Percentiles rank a stretch among this genome's conserved stretches.
Evolutionary conservation across 2,888 invertebrate species (phyloP).

Genomic region (Drosophila conformis): DNA sequence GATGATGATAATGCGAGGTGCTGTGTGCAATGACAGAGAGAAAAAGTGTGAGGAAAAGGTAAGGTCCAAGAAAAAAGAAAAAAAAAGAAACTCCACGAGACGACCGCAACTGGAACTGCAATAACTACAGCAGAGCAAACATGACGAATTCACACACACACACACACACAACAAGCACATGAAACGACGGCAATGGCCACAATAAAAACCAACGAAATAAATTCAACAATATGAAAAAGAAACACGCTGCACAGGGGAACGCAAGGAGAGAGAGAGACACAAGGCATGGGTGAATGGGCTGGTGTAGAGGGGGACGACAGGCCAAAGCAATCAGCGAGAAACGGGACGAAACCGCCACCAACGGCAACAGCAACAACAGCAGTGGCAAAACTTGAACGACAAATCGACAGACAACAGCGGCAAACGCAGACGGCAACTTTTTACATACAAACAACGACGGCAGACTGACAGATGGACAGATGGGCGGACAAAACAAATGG

Average conservation of each 20-base stretch:
- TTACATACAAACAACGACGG: slow-evolving; percentile 37
- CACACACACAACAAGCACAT: slow-evolving; percentile 18
- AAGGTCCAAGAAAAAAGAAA: slow-evolving; percentile 20
- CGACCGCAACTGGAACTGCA: slow-evolving; percentile 29
- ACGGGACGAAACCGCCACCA: slow-evolving; percentile 64
- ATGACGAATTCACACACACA: slow-evolving; percentile 53
- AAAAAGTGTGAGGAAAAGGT: slow-evolving; percentile 24
- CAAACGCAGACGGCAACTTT: slow-evolving; percentile 46
- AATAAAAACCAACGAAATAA: slow-evolving; percentile 78
- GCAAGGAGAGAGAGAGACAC: slow-evolving; percentile 10
- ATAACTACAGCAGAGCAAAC: slow-evolving; percentile 33
- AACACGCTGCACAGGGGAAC: slow-evolving; percentile 60
- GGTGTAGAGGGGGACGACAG: slow-evolving; percentile 5
- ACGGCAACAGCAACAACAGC: slow-evolving; percentile 23
- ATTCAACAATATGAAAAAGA: slow-evolving; percentile 79
- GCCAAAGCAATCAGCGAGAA: slow-evolving; percentile 57
- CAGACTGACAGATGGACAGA: slow-evolving; percentile 32
- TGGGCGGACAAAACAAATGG: slow-evolving; percentile 49
- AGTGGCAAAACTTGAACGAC: slow-evolving; percentile 56
- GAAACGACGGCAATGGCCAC: slow-evolving; percentile 54
- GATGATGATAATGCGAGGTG: slow-evolving; percentile 34
- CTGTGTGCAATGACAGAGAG: slow-evolving; percentile 7
- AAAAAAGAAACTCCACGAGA: slow-evolving; percentile 28
- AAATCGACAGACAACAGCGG: slow-evolving; percentile 29
- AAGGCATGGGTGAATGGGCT: slow-evolving; percentile 22